Conservation (phyloP, 2,888 invertebrate genomes). For the Thera obeliscata region DNA sequence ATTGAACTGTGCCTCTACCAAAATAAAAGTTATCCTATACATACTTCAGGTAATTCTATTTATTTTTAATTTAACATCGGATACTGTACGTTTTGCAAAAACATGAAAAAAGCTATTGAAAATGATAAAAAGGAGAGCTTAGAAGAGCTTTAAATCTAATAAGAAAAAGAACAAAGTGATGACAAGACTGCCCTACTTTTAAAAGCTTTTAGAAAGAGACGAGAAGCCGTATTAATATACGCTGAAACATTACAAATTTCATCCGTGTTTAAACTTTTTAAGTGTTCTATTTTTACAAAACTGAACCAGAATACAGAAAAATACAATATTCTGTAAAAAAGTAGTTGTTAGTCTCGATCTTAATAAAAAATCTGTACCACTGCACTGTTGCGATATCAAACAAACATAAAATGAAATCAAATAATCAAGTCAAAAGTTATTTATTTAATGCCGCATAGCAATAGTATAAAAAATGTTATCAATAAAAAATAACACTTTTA, state of each 20-base stretch:
- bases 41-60: neutral
- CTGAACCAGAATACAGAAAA: too few relatives aligned
- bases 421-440: too few relatives aligned
- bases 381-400: too few relatives aligned
- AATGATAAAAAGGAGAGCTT: slow-evolving; percentile 10
- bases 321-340: too few relatives aligned
- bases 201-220: slow-evolving; percentile 21
- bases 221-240: neutral
- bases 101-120: slow-evolving; percentile 2
- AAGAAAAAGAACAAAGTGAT: slow-evolving; percentile 23
- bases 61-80: neutral
- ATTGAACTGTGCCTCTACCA: neutral
- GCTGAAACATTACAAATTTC: neutral
- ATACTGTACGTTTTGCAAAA: neutral
- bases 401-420: too few relatives aligned
- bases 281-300: too few relatives aligned
- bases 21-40: neutral
- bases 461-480: too few relatives aligned
- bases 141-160: slow-evolving; percentile 25
- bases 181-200: slow-evolving; percentile 17
- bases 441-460: too few relatives aligned
- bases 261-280: neutral
- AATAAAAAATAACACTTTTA: too few relatives aligned
- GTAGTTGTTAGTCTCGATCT: too few relatives aligned
- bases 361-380: too few relatives aligned